phyloP scores from a whole-genome alignment of 2,113 vertebrate genomes.

The Xiphophorus hellerii region DNA sequence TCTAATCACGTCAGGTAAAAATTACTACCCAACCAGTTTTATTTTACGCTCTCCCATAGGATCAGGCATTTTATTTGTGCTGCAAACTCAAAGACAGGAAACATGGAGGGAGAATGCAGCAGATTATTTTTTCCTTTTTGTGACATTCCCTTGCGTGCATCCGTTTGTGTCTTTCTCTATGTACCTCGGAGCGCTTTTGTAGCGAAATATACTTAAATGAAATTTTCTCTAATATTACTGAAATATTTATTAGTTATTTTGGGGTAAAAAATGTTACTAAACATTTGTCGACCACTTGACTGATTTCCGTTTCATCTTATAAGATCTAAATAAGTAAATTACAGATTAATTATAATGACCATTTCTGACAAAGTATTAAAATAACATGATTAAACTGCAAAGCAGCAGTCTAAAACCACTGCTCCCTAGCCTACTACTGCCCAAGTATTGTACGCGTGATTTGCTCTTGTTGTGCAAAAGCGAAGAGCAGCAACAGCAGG shows the following conservation, averaged over 20 bases:
- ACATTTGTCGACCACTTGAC: not conserved
- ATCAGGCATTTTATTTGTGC: not conserved
- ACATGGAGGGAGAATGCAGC: slow-evolving; percentile 1
- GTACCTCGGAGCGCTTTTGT: not conserved
- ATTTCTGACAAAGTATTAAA: not conserved
- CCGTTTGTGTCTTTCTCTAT: slow-evolving; percentile 7
- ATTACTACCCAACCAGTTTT: not conserved
- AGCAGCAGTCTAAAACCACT: slow-evolving; percentile 12
- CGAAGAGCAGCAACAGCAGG: slow-evolving; percentile 38
- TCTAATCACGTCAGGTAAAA: not conserved
- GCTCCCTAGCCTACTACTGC: slow-evolving; percentile 19
- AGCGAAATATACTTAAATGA: not conserved
- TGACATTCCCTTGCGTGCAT: slow-evolving; percentile 15
- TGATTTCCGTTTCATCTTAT: not conserved
- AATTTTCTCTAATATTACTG: not conserved
- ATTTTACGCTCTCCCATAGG: not conserved
- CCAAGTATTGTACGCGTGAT: slow-evolving; percentile 32
- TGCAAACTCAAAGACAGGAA: slow-evolving; percentile 8
- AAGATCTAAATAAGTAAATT: not conserved
- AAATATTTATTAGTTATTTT: not conserved
- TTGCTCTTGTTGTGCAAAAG: slow-evolving; percentile 5
- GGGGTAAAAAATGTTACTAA: not conserved
- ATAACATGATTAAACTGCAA: not conserved
- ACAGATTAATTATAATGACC: not conserved
- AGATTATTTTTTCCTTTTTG: slow-evolving; percentile 23